Conservation (phyloP, 2,113 vertebrate species). For the Rhegmatorhina hoffmannsi region DNA sequence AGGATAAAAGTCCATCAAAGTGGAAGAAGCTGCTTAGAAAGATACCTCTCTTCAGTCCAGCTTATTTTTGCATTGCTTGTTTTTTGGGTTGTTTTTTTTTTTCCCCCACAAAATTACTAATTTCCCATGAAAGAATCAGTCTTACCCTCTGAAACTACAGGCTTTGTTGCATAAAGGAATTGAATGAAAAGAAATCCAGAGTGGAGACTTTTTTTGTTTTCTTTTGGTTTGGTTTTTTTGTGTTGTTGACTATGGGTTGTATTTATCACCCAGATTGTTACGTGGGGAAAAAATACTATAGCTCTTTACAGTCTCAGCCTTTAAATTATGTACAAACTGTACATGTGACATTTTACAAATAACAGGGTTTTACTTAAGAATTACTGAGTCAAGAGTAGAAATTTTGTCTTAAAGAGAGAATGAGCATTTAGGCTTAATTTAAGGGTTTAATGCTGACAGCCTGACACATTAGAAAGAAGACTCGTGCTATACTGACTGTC, state of each 20-base stretch:
- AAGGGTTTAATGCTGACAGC: neutral
- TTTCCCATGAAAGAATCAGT: neutral
- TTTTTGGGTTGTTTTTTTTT: neutral
- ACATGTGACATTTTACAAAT: accelerated
- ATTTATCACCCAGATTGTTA: neutral
- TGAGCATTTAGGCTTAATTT: neutral
- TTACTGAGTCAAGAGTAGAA: neutral
- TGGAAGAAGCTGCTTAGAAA: neutral
- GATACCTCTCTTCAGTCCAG: neutral
- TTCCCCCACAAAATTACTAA: neutral
- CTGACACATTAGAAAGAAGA: neutral
- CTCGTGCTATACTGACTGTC: neutral
- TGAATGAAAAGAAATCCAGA: neutral
- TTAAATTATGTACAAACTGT: neutral
- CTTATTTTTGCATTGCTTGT: neutral
- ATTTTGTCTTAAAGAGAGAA: neutral
- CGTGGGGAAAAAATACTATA: neutral
- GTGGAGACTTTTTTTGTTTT: neutral
- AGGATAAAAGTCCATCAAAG: neutral
- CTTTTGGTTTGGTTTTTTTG: no score
- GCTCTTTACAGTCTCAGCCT: neutral
- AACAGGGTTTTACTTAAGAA: neutral
- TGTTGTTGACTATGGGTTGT: accelerated
- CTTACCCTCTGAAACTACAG: neutral
- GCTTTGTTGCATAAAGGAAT: neutral